Conservation (phyloP, 1,140 invertebrate genomes). For the Philopotamus ludificatus region DNA sequence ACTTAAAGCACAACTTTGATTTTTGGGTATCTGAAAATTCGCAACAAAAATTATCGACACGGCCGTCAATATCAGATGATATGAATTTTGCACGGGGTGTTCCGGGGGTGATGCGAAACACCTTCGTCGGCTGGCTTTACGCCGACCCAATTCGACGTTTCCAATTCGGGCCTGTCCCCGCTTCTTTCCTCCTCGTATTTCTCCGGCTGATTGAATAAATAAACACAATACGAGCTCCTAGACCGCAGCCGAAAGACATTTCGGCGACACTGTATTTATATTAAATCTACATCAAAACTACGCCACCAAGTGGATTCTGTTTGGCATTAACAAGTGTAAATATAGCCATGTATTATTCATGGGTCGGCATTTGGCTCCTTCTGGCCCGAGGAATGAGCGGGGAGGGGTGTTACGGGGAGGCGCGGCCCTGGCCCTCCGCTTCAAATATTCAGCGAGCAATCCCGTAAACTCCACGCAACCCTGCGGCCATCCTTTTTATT, state of each 20-base stretch:
- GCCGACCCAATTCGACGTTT: no score
- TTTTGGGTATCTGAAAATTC: no score
- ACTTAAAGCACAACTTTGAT: no score
- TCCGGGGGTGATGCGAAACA: no score
- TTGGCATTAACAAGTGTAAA: slow-evolving; percentile 37
- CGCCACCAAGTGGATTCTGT: slow-evolving; percentile 12
- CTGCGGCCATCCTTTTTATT: slow-evolving; percentile 16
- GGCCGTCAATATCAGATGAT: no score
- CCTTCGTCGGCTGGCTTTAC: no score
- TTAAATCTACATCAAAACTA: slow-evolving; percentile 34
- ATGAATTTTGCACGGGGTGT: no score
- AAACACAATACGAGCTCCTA: slow-evolving; percentile 8
- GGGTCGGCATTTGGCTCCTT: neutral
- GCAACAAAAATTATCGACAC: no score
- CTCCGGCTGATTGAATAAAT: slow-evolving; percentile 18
- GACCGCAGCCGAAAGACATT: slow-evolving; percentile 2
- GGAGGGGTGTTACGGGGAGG: neutral
- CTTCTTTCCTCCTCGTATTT: neutral
- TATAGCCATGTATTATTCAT: slow-evolving; percentile 36
- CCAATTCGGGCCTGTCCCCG: neutral
- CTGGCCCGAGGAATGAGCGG: neutral
- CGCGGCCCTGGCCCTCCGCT: neutral
- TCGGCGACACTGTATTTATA: slow-evolving; percentile 25
- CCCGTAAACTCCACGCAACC: slow-evolving; percentile 26
- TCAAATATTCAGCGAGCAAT: slow-evolving; percentile 35